Conservation (phyloP, 2,113 vertebrate species). For the Odocoileus virginianus region DNA sequence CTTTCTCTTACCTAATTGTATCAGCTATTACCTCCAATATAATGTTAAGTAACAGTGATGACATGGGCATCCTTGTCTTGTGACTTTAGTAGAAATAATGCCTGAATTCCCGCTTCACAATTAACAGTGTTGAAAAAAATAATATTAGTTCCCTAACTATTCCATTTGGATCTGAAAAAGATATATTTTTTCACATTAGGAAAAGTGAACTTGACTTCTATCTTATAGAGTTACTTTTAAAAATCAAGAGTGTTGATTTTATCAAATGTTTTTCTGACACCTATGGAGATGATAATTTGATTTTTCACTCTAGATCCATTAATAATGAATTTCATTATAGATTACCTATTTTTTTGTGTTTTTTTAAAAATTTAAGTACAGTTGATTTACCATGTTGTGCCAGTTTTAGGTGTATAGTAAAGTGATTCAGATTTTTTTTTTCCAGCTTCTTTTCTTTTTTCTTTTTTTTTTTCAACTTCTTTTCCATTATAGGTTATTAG, state of each 20-base stretch:
- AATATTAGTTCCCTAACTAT: not conserved
- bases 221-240: not conserved
- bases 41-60: not conserved
- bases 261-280: not conserved
- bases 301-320: slow-evolving; percentile 16
- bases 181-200: slow-evolving; percentile 3
- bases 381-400: not conserved
- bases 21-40: slow-evolving; percentile 1
- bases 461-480: not conserved
- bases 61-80: not conserved
- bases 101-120: not conserved
- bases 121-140: not conserved
- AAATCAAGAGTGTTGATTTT: slow-evolving; percentile 1
- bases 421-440: not conserved
- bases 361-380: not conserved
- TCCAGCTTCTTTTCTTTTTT: not conserved
- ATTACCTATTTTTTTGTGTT: not conserved
- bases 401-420: not conserved
- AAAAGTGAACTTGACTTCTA: not conserved
- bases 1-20: not conserved
- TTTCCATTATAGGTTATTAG: not conserved
- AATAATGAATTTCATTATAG: slow-evolving; percentile 21
- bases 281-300: not conserved
- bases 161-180: not conserved
- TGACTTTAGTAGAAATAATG: not conserved